Evolutionary conservation across 2,113 vertebrate species (phyloP), one percentile per base, ranked within the genome.

Genomic region (Saccopteryx bilineata): DNA sequence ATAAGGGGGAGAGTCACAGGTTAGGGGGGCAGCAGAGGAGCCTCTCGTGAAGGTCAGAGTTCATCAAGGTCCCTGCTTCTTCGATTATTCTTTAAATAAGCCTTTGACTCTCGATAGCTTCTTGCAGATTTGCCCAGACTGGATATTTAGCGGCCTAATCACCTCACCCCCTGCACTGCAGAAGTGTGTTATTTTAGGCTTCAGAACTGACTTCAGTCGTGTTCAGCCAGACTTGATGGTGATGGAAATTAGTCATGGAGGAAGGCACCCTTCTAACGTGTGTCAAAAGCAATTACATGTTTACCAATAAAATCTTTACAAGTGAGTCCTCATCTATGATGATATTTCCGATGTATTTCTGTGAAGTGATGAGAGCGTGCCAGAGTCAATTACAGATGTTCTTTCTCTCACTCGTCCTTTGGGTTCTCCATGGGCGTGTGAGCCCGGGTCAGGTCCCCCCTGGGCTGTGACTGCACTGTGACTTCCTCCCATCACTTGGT

Each of bases 211-310:
- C 19, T 92, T 82, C 82, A 66, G 33, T 93, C 74, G 75, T 89
- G 26, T 80, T 71, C 60, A 91, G 31, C 87, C 88, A 90, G n/a
- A 93, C 76, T 90, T 61, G 95, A 76, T 94, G 87, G 52, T 54
- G 26, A 93, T 56, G 60, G 50, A 85, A 88, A 71, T 90, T 92
- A 94, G 75, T 88, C 58, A 46, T 52, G 82, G 76, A 90, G 82
- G 76, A 90, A 81, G 33, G 61, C 66, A 87, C 90, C 50, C 58
- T 28, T 28, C 84, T 48, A 75, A 1, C 81, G 39, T 90, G 76
- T 95, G 56, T 94, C 95, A 94, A 95, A 92, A 54, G 18, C 56
- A 96, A 60, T 96, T 90, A 65, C 1, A 88, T 90, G 75, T 92
- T 92, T 97, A 72, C 50, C 60, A 94, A 21, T 74, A 91, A 90